Conservation (phyloP, 2,888 invertebrate genomes). For the Drosophila sordidula region DNA sequence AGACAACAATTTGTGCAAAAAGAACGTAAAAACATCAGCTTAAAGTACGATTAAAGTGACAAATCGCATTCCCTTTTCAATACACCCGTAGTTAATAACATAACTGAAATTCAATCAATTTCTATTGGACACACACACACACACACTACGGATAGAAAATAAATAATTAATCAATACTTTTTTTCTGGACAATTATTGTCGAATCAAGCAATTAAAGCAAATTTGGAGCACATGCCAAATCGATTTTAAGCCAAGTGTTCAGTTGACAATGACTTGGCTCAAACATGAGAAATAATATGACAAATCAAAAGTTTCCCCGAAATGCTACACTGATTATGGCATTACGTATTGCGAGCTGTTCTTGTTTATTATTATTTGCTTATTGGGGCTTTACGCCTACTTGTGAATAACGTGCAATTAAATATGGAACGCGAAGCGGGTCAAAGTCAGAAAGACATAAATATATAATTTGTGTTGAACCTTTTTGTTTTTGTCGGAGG, state of each 20-base stretch:
- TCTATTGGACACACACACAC: neutral
- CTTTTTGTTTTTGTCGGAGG: conserved; percentile 17
- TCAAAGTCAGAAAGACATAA: conserved; percentile 69
- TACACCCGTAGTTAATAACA: neutral
- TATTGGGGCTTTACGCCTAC: conserved; percentile 41
- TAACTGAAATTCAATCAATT: conserved; percentile 6
- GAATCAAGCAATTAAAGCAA: conserved; percentile 13
- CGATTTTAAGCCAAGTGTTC: neutral
- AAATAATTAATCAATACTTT: conserved; percentile 16
- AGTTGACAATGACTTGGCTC: neutral
- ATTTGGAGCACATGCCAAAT: neutral
- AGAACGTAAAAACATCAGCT: neutral
- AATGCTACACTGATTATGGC: neutral
- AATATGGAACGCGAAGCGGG: conserved; percentile 64
- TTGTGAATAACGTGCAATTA: conserved; percentile 46
- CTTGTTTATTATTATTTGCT: neutral
- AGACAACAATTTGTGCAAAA: too few species aligned
- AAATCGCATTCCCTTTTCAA: neutral
- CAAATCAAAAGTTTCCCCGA: neutral
- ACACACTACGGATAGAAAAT: conserved; percentile 4
- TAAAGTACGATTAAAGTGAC: neutral
- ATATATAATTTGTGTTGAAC: conserved; percentile 36
- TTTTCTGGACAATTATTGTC: neutral
- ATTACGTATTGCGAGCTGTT: neutral
- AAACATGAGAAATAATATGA: neutral